Evolutionary conservation across 2,797 vertebrate species (phyloP), one percentile per base, ranked within the genome.

Genomic region (Adrianichthys oophorus): DNA sequence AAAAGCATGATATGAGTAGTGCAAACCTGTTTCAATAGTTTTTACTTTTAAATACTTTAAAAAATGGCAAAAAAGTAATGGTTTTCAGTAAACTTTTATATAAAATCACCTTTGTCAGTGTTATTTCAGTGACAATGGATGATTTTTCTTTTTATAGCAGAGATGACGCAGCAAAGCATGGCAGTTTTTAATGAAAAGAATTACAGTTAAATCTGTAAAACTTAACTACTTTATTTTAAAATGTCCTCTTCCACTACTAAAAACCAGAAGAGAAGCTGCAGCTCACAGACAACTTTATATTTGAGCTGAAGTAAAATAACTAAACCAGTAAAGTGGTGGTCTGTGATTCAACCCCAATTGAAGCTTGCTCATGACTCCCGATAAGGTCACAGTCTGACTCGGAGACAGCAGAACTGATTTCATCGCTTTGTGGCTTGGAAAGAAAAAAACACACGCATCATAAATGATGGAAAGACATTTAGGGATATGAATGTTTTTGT

Each of bases 401-500:
- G 48, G 57, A 80, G 79, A 80, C 63, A 76, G 70, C 32, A 7
- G 55, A 50, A 62, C 23, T 62, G 65, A 26, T 70, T 67, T 79
- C 73, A 64, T 41, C 13, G 46, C 15, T 51, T 53, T 78, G 78
- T 45, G 84, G 83, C 81, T 58, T 76, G 58, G 48, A 57, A 10
- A 41, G 29, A 37, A 62, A 45, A 47, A 55, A 51, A 55, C 56
- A 26, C 19, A 61, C 61, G 41, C 24, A 58, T 64, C 69, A 66
- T 74, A 77, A 87, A 85, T 69, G 52, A 65, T 65, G 69, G 75
- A 85, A 65, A 79, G 26, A 80, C 73, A 70, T 70, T 76, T 50
- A 66, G 54, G 72, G 63, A 65, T 76, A 53, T 76, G 70, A 72
- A 78, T 74, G 67, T 89, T 79, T 82, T 68, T 75, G 66, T 85